Evolutionary conservation across 2,113 vertebrate genomes (phyloP).

Genomic region (Aegotheles bennettii): DNA sequence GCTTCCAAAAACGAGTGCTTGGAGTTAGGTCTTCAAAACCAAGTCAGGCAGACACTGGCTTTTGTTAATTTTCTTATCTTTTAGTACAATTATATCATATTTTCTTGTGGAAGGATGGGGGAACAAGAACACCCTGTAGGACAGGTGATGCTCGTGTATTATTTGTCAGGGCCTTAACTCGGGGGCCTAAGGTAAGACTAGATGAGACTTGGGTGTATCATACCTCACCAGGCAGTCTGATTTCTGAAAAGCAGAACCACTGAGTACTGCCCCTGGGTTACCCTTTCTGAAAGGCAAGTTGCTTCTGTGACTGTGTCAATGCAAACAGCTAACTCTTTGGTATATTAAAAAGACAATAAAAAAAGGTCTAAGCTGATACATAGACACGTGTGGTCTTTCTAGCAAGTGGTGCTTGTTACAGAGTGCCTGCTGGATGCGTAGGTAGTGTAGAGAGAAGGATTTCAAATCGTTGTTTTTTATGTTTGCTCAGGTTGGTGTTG

Average conservation of each 20-base stretch:
- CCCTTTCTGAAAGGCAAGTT: not conserved
- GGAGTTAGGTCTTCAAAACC: not conserved
- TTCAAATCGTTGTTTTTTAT: not conserved
- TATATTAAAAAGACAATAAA: not conserved
- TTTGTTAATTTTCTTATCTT: fast-evolving
- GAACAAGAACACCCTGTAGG: not conserved
- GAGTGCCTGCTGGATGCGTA: not conserved
- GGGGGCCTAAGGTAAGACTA: not conserved
- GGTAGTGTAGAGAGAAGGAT: not conserved
- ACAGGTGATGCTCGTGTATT: not conserved
- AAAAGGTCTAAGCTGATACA: fast-evolving
- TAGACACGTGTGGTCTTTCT: no score
- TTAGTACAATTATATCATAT: not conserved
- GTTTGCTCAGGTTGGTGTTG: not conserved
- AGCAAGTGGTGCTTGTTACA: not conserved
- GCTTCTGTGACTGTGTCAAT: not conserved
- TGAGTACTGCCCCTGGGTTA: not conserved
- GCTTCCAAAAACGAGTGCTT: not conserved
- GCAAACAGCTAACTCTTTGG: not conserved
- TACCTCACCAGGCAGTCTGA: not conserved
- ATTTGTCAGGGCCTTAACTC: not conserved
- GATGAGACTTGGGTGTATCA: not conserved
- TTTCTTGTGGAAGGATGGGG: not conserved
- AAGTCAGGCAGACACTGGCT: not conserved
- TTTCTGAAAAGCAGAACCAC: not conserved